A percentile compares a stretch with the other conserved stretches of the same genome.
Conservation (phyloP, 2,113 vertebrate genomes). For the Sylvietta virens region DNA sequence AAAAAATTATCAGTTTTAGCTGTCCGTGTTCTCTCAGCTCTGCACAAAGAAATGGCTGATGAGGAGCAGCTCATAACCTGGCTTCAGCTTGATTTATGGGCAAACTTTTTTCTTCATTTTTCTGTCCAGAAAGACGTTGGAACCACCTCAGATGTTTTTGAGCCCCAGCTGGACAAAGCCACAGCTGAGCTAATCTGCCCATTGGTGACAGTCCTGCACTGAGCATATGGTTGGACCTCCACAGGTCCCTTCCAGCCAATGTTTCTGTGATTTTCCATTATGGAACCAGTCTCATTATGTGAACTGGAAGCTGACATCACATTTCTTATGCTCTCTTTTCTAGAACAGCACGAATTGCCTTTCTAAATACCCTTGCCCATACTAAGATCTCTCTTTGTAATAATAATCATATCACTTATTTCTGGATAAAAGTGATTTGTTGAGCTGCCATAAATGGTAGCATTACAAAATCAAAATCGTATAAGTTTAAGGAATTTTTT, state of each 20-base stretch:
- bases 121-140: background rate
- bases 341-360: background rate
- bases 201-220: background rate
- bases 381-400: background rate
- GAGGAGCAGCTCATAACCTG: constrained; percentile 15
- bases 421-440: background rate
- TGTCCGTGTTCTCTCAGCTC: fast-evolving
- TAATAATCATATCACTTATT: fast-evolving
- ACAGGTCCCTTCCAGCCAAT: background rate
- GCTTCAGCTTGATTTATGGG: background rate
- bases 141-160: background rate
- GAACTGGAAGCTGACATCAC: background rate
- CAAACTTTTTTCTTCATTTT: background rate
- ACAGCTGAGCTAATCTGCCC: background rate
- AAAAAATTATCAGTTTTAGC: background rate
- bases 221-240: background rate
- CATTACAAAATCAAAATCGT: background rate
- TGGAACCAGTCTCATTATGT: background rate
- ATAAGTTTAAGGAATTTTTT: background rate
- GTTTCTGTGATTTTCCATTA: background rate
- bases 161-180: background rate
- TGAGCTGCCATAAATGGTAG: background rate
- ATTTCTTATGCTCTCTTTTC: background rate
- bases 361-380: background rate
- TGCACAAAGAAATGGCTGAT: background rate